Conservation (phyloP, 92 coral and sea anemone genomes). For the Actinostola sp. region DNA sequence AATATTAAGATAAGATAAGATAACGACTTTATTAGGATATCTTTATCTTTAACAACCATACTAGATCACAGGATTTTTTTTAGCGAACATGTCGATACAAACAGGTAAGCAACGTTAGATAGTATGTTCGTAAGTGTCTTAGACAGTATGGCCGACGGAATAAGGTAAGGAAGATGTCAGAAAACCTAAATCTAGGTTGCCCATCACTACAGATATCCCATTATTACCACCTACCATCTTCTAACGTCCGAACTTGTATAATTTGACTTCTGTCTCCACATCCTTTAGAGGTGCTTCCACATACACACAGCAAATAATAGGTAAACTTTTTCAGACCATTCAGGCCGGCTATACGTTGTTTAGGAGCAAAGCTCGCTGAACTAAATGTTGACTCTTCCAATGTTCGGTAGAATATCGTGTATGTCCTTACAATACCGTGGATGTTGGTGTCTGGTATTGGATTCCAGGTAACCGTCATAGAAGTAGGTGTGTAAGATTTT, state of each 20-base stretch:
- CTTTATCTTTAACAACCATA: too few species aligned
- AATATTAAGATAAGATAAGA: too few species aligned
- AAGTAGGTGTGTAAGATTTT: slow-evolving; percentile 38
- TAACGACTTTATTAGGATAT: neutral
- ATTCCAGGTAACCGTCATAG: slow-evolving; percentile 56
- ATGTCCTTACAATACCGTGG: slow-evolving; percentile 57
- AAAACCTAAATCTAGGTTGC: too few species aligned
- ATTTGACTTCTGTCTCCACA: slow-evolving; percentile 43
- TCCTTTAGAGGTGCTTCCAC: slow-evolving; percentile 67
- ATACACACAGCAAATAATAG: slow-evolving; percentile 39
- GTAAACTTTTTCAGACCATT: slow-evolving; percentile 41
- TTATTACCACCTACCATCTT: slow-evolving; percentile 59
- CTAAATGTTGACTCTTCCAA: neutral
- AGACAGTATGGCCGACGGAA: too few species aligned
- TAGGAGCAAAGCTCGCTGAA: neutral
- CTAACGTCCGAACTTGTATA: slow-evolving; percentile 40
- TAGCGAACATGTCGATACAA: too few species aligned
- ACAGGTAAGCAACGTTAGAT: too few species aligned
- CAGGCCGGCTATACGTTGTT: neutral
- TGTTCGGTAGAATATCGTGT: slow-evolving; percentile 38
- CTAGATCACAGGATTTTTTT: too few species aligned
- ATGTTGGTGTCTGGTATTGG: slow-evolving; percentile 26
- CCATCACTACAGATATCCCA: too few species aligned
- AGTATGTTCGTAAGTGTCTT: too few species aligned
- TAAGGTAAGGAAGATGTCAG: too few species aligned